A percentile compares a stretch with the other conserved stretches of the same genome.
These are phyloP conservation scores for Pipistrellus kuhlii DNA, from an alignment of 2,797 vertebrate genomes.

Conservation along the genomic window DNA sequence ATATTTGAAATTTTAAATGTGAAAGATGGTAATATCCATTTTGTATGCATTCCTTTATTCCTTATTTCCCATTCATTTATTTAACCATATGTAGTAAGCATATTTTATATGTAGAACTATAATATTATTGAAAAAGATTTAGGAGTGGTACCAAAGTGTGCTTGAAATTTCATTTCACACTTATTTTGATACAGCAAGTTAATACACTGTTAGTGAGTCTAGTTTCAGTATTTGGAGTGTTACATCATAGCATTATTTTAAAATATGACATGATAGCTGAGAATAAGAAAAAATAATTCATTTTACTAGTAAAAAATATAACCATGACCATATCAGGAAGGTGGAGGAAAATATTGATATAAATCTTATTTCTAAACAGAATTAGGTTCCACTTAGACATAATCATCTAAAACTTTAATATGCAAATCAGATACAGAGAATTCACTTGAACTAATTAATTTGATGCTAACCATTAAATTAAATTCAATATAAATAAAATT, in stretches of 20 bases:
- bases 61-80: background rate
- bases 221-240: background rate
- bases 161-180: slow-evolving; percentile 3
- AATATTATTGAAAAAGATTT: background rate
- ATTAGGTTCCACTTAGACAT: background rate
- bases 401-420: background rate
- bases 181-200: background rate
- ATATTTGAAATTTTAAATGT: background rate
- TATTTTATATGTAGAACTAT: background rate
- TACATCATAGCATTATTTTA: background rate
- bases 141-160: background rate
- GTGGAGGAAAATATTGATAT: background rate
- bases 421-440: background rate
- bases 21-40: background rate
- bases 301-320: background rate
- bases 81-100: background rate
- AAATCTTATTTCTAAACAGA: background rate
- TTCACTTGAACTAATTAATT: background rate
- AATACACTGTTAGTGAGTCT: background rate
- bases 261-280: background rate
- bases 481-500: background rate
- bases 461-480: background rate
- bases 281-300: background rate
- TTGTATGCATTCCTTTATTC: background rate
- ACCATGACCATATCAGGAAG: background rate